These are phyloP conservation scores for Caenorhabditis doughertyi DNA, from an alignment of 2,888 invertebrate genomes.

Conservation along the genomic window DNA sequence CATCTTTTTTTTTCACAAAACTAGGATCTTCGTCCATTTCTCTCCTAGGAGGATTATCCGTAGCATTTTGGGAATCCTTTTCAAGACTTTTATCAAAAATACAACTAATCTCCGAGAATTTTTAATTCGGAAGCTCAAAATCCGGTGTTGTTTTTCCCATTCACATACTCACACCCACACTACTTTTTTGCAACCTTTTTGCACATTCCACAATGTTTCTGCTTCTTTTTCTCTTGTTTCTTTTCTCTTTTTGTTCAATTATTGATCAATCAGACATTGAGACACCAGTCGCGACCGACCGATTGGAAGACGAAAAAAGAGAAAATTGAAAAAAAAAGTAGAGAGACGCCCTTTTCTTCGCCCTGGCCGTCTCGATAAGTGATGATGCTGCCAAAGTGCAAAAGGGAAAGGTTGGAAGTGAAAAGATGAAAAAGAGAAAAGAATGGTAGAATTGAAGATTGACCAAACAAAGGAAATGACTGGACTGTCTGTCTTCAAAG, in stretches of 20 bases:
- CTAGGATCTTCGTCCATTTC: too few species aligned
- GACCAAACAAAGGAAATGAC: constrained; percentile 2
- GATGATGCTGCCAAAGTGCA: constrained; percentile 20
- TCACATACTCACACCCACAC: not conserved
- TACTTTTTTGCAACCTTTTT: not conserved
- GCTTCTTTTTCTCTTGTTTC: not conserved
- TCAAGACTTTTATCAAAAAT: too few species aligned
- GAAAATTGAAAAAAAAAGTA: constrained; percentile 29
- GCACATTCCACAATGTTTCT: not conserved
- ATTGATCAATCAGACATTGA: constrained; percentile 33
- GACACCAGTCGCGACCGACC: too few species aligned
- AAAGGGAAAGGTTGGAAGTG: constrained; percentile 1
- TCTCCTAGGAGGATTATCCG: too few species aligned
- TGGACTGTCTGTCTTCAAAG: too few species aligned
- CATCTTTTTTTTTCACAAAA: too few species aligned
- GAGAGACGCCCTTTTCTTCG: constrained; percentile 37
- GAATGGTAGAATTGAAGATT: constrained; percentile 6
- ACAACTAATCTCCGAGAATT: too few species aligned
- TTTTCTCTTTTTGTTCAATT: constrained; percentile 10
- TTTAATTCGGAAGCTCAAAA: too few species aligned
- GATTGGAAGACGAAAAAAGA: constrained; percentile 22
- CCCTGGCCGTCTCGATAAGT: not conserved
- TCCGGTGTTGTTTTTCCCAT: too few species aligned
- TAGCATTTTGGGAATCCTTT: too few species aligned
- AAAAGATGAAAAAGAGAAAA: constrained; percentile 5